Percentiles rank a stretch among this genome's conserved stretches.
phyloP scores from a whole-genome alignment of 2,797 vertebrate species.

The Hydrocynus forskahlii region DNA sequence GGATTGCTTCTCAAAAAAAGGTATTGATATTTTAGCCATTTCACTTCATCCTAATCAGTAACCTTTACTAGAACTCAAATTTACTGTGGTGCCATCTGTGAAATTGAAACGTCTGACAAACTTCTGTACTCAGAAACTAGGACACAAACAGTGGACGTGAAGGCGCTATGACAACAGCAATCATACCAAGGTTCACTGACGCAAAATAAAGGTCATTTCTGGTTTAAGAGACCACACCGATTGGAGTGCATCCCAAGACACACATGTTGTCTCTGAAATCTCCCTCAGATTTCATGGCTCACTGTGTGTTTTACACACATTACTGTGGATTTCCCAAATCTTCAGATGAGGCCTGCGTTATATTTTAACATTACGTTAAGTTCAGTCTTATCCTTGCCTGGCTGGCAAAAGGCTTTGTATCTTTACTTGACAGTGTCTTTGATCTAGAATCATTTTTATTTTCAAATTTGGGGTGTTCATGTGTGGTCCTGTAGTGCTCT shows the following conservation, averaged over 20 bases:
- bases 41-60: too few relatives aligned
- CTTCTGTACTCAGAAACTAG: conserved; percentile 29
- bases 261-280: background rate
- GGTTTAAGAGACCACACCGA: conserved; percentile 14
- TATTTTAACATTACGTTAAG: background rate
- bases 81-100: conserved; percentile 4
- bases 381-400: background rate
- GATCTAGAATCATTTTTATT: background rate
- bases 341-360: background rate
- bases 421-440: background rate
- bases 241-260: background rate
- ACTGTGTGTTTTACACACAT: background rate
- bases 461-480: background rate
- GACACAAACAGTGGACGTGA: conserved; percentile 28
- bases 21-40: background rate
- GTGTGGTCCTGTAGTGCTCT: background rate
- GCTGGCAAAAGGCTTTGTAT: background rate
- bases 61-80: too few relatives aligned
- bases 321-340: background rate
- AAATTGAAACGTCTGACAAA: conserved; percentile 23
- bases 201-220: conserved; percentile 42
- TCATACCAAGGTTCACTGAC: conserved; percentile 23
- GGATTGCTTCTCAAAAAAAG: background rate
- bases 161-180: conserved; percentile 34
- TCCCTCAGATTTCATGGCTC: background rate